These are phyloP conservation scores for Diarsia brunnea DNA, from an alignment of 2,888 invertebrate species.

Conservation along the genomic window DNA sequence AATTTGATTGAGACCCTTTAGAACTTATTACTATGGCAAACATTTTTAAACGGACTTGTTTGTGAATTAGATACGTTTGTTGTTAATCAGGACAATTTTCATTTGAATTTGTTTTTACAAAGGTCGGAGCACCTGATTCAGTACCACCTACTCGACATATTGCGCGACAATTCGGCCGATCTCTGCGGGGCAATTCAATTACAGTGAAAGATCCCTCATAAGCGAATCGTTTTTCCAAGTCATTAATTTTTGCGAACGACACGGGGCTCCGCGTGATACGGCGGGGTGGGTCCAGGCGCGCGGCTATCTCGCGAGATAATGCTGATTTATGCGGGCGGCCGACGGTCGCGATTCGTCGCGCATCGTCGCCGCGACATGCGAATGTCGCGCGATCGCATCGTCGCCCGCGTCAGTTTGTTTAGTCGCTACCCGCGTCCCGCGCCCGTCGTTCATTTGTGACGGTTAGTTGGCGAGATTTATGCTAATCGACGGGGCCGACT, in stretches of 20 bases:
- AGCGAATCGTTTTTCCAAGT: slow-evolving; percentile 91
- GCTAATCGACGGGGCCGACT: slow-evolving; percentile 89
- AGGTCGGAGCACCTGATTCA: slow-evolving; percentile 74
- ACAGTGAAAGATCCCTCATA: slow-evolving; percentile 91
- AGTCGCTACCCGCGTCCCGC: slow-evolving; percentile 74
- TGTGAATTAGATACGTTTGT: not conserved
- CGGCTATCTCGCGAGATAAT: slow-evolving; percentile 91
- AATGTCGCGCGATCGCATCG: slow-evolving; percentile 80
- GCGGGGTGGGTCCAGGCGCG: slow-evolving; percentile 86
- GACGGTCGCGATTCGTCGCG: slow-evolving; percentile 89
- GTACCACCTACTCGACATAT: slow-evolving; percentile 77
- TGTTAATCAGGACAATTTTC: not conserved
- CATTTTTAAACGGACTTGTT: not conserved
- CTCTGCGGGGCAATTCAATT: slow-evolving; percentile 90
- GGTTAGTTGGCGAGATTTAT: slow-evolving; percentile 90
- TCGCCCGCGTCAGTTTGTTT: slow-evolving; percentile 81
- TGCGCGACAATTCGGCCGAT: slow-evolving; percentile 84
- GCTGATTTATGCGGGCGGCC: slow-evolving; percentile 90
- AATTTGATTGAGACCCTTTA: slow-evolving; percentile 57
- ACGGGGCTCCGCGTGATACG: slow-evolving; percentile 88
- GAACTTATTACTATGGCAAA: slow-evolving; percentile 25
- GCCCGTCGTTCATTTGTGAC: slow-evolving; percentile 86
- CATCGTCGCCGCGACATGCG: slow-evolving; percentile 83
- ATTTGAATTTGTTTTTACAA: slow-evolving; percentile 8
- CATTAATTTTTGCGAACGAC: slow-evolving; percentile 91